Evolutionary conservation across 2,113 vertebrate genomes (phyloP).

Genomic region (Psittacula cyanocephala): DNA sequence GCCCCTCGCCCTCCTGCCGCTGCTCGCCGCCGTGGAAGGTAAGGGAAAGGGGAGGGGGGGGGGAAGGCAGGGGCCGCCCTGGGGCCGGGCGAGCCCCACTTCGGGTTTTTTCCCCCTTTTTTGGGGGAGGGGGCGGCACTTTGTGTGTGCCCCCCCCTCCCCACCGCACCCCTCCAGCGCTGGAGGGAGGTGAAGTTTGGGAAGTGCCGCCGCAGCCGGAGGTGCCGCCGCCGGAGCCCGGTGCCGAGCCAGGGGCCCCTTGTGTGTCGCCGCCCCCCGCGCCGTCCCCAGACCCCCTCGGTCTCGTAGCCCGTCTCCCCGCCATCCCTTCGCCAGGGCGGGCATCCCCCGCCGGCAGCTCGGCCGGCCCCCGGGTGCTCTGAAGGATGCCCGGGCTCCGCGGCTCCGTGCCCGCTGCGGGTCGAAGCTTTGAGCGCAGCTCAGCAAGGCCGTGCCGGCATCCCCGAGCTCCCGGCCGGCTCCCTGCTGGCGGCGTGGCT

Average conservation of each 20-base stretch:
- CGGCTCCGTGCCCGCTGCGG: background rate
- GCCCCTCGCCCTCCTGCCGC: constrained; percentile 65
- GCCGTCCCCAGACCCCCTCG: background rate
- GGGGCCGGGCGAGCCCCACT: background rate
- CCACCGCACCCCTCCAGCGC: background rate
- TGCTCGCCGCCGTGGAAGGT: constrained; percentile 75
- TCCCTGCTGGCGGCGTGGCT: background rate
- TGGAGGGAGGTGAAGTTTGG: constrained; percentile 58
- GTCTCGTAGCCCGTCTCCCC: background rate
- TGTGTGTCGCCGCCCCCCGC: background rate
- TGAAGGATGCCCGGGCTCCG: background rate
- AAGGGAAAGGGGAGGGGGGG: background rate
- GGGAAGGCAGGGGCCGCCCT: background rate
- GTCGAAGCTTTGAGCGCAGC: background rate
- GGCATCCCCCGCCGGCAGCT: constrained; percentile 14
- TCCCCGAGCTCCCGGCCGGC: background rate
- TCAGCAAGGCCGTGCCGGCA: background rate
- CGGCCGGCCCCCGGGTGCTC: background rate
- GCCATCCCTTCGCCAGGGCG: constrained; percentile 4
- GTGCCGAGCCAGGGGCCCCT: background rate
- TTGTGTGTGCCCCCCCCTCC: background rate
- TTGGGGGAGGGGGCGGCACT: background rate
- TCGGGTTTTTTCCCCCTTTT: background rate
- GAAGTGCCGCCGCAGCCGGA: constrained; percentile 15
- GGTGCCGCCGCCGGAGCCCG: constrained; percentile 28